Evolutionary conservation across 1,140 invertebrate genomes (phyloP), one percentile per base, ranked within the genome.

Genomic region (Bombyx mandarina): DNA sequence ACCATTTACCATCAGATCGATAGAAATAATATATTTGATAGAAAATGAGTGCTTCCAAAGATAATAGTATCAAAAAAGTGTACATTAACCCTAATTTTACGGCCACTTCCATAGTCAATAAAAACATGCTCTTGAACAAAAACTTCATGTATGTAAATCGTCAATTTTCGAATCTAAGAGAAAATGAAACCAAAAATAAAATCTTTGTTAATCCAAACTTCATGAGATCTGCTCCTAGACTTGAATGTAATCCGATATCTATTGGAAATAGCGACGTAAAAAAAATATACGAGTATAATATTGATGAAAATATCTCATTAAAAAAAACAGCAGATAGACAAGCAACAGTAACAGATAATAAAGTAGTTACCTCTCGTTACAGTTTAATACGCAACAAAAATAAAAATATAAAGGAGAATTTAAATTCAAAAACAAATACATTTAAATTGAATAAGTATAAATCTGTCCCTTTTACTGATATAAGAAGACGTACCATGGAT

Each of bases 131-230:
- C 26, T 35, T 35, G 26, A 35, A 35, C 26, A 35, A 35, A 35
- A 35, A 35, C 26, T 35, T 35, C 54, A 68, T 73, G 66, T 59
- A 77, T 61, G 49, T 76, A 3, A 79, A 79, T 68, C 71, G 71
- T 35, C 63, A 67, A 45, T 77, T 73, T 62, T 60, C 65, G 8
- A 54, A 66, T 59, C 43, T 62, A 57, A 60, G 59, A 65, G 44
- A 35, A 54, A 45, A 49, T 8, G 7, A 45, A 35, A 8, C n/a
- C 46, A 69, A 61, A 52, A 70, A 71, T 46, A 69, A 64, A 45
- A 78, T 86, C 47, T 82, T 75, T 70, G 63, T 86, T 1, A 86
- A 86, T 63, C 83, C 80, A 6, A 80, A 81, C 66, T 86, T 86
- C 69, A 66, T 82, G 8, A 60, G 54, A 54, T 10, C 51, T 47